These are phyloP conservation scores for Aphodius granarius DNA, from an alignment of 2,888 invertebrate genomes.

Conservation along the genomic window DNA sequence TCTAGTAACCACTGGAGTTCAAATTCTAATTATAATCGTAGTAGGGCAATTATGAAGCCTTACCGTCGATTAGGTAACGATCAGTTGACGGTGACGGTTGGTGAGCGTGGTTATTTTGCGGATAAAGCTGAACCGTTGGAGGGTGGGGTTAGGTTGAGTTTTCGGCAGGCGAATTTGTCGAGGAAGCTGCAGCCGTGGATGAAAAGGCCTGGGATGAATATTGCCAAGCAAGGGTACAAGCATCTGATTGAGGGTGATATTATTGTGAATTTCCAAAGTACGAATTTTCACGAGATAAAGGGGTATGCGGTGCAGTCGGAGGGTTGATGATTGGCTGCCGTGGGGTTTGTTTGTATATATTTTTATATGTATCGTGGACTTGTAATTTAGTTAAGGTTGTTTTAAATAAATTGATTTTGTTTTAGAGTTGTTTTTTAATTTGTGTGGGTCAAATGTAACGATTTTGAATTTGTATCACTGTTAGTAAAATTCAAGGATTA, in stretches of 20 bases:
- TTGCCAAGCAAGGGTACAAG: conserved; percentile 45
- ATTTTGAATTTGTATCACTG: too few species aligned
- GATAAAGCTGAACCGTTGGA: conserved; percentile 40
- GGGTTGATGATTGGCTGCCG: neutral
- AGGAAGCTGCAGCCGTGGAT: conserved; percentile 34
- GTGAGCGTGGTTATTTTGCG: conserved; percentile 42
- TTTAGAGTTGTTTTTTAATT: neutral
- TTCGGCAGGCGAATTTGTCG: conserved; percentile 42
- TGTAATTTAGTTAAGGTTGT: neutral
- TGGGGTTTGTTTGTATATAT: neutral
- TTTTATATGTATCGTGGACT: neutral
- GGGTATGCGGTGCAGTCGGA: conserved; percentile 40
- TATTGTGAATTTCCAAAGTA: conserved; percentile 44
- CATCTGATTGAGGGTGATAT: conserved; percentile 50
- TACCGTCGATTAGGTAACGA: too few species aligned
- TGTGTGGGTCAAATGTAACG: too few species aligned
- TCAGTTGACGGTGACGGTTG: conserved; percentile 9
- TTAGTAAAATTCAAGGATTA: too few species aligned
- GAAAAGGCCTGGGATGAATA: conserved; percentile 26
- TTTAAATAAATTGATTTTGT: neutral
- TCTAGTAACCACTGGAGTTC: too few species aligned
- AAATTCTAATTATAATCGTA: too few species aligned
- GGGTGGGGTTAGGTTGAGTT: conserved; percentile 43
- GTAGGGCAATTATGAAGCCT: too few species aligned
- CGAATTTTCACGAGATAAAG: conserved; percentile 47